Base-by-base conservation (phyloP, 2,888 invertebrate species). In the Dascillus cervinus region DNA sequence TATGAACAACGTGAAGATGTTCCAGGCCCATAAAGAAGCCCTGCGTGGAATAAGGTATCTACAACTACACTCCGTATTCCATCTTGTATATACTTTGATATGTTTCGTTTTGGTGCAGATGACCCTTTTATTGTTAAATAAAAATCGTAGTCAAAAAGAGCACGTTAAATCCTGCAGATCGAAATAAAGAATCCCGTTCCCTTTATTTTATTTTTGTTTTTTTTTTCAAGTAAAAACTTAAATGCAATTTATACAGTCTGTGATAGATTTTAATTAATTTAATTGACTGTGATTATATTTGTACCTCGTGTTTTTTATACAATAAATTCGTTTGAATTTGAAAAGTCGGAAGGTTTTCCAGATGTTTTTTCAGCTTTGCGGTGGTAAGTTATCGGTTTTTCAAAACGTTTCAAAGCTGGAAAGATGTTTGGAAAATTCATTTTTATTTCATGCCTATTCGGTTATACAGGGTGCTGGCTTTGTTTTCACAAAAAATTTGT, bases 1-100 rank as follows among this genome's bases (percentile, higher is more conserved):
- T 70, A 99, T 99, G 98, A 99, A 99, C 73, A 98, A 98, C 72
- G 98, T 99, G 35, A 97, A 98, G 77, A 97, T 98, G 95, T 99
- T 94, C 74, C 97, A 97, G 71, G 98, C 97, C 34, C 98, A 99
- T 69, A 97, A 98, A 79, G 98, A 99, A 75, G 91, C 98, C 47
- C 86, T 99, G 53, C 81, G 98, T 67, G 96, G 96, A 71, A 86
- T 98, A 75, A 89, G 89, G 90, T 91, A 82, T 74, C 64, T 64
- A 62, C 64, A 63, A 59, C 59, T 62, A 60, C 55, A 59, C 58
- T 64, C 41, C 58, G 60, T 58, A 50, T 50, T 58, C 47, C 42
- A 48, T 52, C 50, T 56, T 62, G 60, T 62, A 61, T 47, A 56
- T 50, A 47, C 45, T 36, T 50, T 53, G 42, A 49, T 52, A 46